Conservation (phyloP, 2,113 vertebrate species). For the Ptilorrhoa leucosticta region DNA sequence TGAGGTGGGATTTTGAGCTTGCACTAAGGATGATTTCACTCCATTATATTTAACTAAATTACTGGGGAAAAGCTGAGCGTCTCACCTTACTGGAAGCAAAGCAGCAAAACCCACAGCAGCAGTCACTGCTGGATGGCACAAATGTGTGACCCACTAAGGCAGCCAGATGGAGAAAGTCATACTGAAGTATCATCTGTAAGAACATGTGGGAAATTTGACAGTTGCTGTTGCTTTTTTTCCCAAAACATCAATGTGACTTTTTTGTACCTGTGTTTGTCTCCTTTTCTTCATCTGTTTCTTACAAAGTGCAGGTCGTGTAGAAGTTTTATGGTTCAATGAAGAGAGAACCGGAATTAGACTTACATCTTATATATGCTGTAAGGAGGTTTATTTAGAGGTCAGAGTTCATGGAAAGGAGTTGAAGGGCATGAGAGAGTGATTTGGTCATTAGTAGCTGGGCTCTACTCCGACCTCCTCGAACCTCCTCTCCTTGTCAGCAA, state of each 20-base stretch:
- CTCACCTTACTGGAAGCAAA: conserved; percentile 4
- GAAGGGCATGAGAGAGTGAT: neutral
- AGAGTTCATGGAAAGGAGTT: neutral
- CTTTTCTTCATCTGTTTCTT: neutral
- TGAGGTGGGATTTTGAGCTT: neutral
- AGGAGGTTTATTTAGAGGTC: neutral
- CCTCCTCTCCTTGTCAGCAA: neutral
- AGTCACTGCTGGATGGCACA: neutral
- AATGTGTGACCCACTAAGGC: neutral
- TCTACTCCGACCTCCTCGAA: neutral
- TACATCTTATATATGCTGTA: neutral
- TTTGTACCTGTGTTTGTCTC: neutral
- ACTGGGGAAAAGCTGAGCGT: neutral
- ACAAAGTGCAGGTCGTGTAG: neutral
- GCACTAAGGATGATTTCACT: neutral
- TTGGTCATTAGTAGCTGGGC: neutral
- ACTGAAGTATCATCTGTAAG: neutral
- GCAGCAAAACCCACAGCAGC: neutral
- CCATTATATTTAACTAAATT: conserved; percentile 14
- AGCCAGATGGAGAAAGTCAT: neutral
- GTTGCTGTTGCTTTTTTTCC: neutral
- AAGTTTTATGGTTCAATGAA: neutral
- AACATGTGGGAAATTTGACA: neutral
- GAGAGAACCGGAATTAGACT: neutral
- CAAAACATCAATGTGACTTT: rapidly evolving